Conservation (phyloP, 2,113 vertebrate genomes). For the Corydoras maculifer region DNA sequence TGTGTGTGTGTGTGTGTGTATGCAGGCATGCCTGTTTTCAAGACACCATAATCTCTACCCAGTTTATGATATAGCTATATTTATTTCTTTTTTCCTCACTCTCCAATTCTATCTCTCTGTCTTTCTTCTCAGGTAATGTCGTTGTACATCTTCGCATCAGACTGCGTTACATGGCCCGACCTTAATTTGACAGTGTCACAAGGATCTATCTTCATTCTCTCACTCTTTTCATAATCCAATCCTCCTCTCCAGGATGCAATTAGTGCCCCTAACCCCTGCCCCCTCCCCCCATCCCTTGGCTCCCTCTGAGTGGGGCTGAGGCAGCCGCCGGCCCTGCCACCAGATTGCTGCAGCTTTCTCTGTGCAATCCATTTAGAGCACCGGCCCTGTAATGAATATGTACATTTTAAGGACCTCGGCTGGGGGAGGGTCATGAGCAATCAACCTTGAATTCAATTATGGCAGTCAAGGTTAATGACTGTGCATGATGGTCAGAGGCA, state of each 20-base stretch:
- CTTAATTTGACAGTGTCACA: constrained; percentile 97
- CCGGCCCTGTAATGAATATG: constrained; percentile 94
- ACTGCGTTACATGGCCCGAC: constrained; percentile 66
- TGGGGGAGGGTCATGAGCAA: constrained; percentile 93
- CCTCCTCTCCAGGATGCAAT: constrained; percentile 97
- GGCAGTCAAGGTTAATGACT: constrained; percentile 99
- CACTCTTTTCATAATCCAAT: constrained; percentile 99
- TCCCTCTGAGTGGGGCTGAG: constrained; percentile 13
- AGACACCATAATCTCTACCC: constrained; percentile 44
- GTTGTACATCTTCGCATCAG: constrained; percentile 78
- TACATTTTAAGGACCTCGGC: constrained; percentile 89
- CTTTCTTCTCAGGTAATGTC: constrained; percentile 61
- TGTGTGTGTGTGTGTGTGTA: background rate
- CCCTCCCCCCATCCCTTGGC: constrained; percentile 36
- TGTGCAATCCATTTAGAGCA: constrained; percentile 96
- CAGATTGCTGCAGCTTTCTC: constrained; percentile 88
- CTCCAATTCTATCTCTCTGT: constrained; percentile 12
- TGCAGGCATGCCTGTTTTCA: no score
- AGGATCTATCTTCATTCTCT: constrained; percentile 98
- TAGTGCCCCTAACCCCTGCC: constrained; percentile 78
- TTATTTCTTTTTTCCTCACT: constrained; percentile 33
- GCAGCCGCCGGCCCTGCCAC: constrained; percentile 14
- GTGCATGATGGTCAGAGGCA: constrained; percentile 89
- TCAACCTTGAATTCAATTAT: constrained; percentile 99
- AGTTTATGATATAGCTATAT: constrained; percentile 30